Evolutionary conservation across 1,140 invertebrate genomes (phyloP), one percentile per base, ranked within the genome.

Genomic region (Centruroides sculpturatus): DNA sequence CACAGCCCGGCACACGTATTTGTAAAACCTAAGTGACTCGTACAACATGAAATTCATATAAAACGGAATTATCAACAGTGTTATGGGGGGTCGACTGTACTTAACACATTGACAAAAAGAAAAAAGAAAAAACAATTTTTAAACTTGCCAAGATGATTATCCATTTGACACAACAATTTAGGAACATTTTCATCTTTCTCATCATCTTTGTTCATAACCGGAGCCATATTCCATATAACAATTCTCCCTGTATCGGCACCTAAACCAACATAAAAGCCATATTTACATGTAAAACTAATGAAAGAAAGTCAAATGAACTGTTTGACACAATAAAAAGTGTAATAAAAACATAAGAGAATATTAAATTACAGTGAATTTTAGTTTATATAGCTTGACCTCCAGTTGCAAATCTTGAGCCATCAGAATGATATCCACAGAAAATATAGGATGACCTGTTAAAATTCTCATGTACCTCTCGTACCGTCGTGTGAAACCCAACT

Each of bases 341-440:
- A 23, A 23, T n/a, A 23, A 23, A 23, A 23, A 23, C 23, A 23
- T 2, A 23, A 23, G 23, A 23, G 2, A 23, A 23, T 23, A 23
- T 23, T 23, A 23, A 23, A 41, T 41, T 5, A 8, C 41, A 55
- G 4, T 10, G 36, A 55, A 35, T 55, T 36, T 55, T 35, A 57
- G 13, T 48, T 35, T 47, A 6, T n/a, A 13, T 55, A 59, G 68
- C 68, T 63, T 69, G 68, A 46, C 67, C 68, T 11, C 68, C 70
- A 11, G 67, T 71, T 8, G 66, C 91, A 78, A 94, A 90, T 66
- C 88, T 81, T 55, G 83, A 84, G 36, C 90, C 92, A 81, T 94
- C 88, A 23, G 94, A 93, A 80, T 98, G 94, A 98, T 89, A 77
- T 98, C 93, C 69, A 98, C 82, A 34, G 92, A 95, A 78, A 94